Conservation (phyloP, 2,113 vertebrate species). For the Pygoscelis antarcticus region DNA sequence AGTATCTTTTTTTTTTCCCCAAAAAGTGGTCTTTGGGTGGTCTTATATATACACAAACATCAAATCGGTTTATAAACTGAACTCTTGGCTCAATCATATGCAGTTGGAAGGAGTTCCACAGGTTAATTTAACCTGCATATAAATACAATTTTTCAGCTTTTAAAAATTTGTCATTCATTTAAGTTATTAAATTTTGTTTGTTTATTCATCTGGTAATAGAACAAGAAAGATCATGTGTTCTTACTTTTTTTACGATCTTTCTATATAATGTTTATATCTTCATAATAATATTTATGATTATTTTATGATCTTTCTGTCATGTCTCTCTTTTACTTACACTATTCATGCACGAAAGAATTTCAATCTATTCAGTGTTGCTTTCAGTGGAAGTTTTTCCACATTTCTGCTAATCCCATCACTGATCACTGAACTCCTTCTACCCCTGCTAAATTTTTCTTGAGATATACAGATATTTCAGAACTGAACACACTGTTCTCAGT, state of each 20-base stretch:
- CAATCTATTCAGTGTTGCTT: background rate
- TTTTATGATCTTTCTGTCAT: background rate
- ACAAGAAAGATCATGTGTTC: background rate
- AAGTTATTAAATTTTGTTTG: background rate
- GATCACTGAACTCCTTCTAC: background rate
- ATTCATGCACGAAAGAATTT: background rate
- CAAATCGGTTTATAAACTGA: background rate
- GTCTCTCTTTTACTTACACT: background rate
- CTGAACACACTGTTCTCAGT: background rate
- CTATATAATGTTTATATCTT: background rate
- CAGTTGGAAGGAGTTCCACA: background rate
- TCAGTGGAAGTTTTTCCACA: conserved; percentile 2
- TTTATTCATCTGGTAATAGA: background rate
- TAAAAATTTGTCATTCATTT: background rate
- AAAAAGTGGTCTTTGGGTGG: background rate
- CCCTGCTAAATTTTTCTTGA: background rate
- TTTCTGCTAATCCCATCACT: conserved; percentile 14
- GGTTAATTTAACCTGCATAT: background rate
- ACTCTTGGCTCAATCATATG: background rate
- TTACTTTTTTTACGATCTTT: background rate
- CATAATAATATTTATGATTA: background rate
- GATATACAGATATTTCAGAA: background rate
- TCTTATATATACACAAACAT: background rate
- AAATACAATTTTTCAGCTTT: background rate
- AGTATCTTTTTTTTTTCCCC: fast-evolving